Evolutionary conservation across 2,113 vertebrate species (phyloP).

Genomic region (Sminthopsis crassicaudata): DNA sequence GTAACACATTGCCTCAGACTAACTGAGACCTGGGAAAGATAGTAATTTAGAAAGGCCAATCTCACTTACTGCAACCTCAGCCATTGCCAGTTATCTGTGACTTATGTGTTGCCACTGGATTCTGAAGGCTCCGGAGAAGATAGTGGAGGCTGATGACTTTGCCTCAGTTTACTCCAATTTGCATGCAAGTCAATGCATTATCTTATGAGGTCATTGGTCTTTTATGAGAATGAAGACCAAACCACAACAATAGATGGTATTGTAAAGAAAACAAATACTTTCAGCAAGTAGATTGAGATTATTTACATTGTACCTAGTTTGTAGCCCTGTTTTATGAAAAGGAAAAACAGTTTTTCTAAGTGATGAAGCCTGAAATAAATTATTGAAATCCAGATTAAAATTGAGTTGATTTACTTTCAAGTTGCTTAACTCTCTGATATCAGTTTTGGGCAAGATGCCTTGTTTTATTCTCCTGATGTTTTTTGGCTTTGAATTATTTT

Average conservation of each 20-base stretch:
- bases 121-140: background rate
- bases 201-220: background rate
- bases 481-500: constrained; percentile 47
- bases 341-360: background rate
- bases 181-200: background rate
- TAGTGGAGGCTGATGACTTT: background rate
- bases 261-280: background rate
- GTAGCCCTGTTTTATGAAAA: background rate
- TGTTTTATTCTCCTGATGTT: constrained; percentile 60
- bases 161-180: background rate
- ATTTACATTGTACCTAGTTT: constrained; percentile 29
- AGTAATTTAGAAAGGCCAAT: background rate
- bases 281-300: background rate
- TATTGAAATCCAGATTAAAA: constrained; percentile 39
- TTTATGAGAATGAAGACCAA: background rate
- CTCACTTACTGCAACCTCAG: background rate
- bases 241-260: background rate
- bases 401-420: constrained; percentile 27
- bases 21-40: background rate
- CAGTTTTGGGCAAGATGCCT: constrained; percentile 59
- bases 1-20: background rate
- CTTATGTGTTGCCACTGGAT: background rate
- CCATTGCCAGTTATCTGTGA: background rate
- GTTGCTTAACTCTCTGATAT: constrained; percentile 37
- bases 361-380: constrained; percentile 57